These are phyloP conservation scores for Tachycineta bicolor DNA, from an alignment of 2,113 vertebrate genomes.

Conservation along the genomic window DNA sequence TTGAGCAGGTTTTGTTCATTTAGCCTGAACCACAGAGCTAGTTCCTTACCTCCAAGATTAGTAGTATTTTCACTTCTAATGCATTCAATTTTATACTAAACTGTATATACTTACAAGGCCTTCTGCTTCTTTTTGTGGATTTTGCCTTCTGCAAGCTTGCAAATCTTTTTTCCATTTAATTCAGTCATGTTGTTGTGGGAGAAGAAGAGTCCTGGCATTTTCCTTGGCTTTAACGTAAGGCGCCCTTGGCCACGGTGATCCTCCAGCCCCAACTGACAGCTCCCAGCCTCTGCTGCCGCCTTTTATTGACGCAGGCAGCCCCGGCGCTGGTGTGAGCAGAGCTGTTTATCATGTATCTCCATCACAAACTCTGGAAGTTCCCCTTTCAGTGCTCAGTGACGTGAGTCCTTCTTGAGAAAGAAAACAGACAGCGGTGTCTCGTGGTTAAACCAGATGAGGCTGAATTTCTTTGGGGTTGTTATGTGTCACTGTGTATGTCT, in stretches of 20 bases:
- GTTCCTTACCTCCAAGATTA: neutral
- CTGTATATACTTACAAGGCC: slow-evolving; percentile 72
- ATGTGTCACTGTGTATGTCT: neutral
- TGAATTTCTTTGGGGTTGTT: slow-evolving; percentile 48
- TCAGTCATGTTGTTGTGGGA: slow-evolving; percentile 55
- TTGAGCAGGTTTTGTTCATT: neutral
- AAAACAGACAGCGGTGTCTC: slow-evolving; percentile 54
- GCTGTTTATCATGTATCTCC: slow-evolving; percentile 72
- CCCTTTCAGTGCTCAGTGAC: slow-evolving; percentile 69
- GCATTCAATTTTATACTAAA: neutral
- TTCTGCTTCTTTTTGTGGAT: slow-evolving; percentile 73
- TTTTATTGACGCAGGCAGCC: slow-evolving; percentile 75
- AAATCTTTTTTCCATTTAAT: slow-evolving; percentile 59
- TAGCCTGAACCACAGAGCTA: neutral
- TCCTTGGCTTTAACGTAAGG: slow-evolving; percentile 36
- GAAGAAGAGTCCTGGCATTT: slow-evolving; percentile 76
- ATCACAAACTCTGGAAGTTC: slow-evolving; percentile 77
- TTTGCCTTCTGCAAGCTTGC: slow-evolving; percentile 73
- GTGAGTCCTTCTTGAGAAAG: slow-evolving; percentile 64
- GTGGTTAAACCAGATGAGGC: slow-evolving; percentile 66
- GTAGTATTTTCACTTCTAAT: neutral
- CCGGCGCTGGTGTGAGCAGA: slow-evolving; percentile 35
- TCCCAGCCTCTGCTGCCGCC: neutral
- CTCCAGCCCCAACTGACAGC: slow-evolving; percentile 60
- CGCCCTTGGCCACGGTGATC: neutral